Percentiles rank a stretch among this genome's conserved stretches.
These are phyloP conservation scores for Heliconius sara DNA, from an alignment of 2,888 invertebrate genomes.

Conservation along the genomic window DNA sequence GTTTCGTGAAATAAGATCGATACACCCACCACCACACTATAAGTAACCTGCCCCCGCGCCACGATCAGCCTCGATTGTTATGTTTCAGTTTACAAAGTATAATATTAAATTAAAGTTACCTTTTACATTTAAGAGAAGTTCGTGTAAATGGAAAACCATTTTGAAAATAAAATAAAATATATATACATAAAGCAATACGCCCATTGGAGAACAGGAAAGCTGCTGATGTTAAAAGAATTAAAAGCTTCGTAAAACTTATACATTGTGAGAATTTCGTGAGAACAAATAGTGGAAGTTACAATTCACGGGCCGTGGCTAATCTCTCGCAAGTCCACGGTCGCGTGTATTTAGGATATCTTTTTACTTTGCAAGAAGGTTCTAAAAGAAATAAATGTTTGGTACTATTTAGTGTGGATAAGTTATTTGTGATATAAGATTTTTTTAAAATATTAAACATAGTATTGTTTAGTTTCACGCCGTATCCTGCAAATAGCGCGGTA, in stretches of 20 bases:
- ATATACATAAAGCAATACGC: background rate
- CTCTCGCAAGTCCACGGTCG: constrained; percentile 30
- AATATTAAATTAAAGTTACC: background rate
- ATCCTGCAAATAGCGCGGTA: too few relatives aligned
- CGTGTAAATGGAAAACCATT: background rate
- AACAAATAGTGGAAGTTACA: constrained; percentile 32
- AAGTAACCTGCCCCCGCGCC: too few relatives aligned
- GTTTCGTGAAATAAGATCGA: too few relatives aligned
- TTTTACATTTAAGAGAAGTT: background rate
- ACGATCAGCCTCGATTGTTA: too few relatives aligned
- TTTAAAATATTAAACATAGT: background rate
- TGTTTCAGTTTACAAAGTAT: background rate
- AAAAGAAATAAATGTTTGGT: constrained; percentile 1
- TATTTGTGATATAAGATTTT: background rate
- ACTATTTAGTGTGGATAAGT: background rate
- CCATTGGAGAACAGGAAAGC: background rate
- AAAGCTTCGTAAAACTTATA: constrained; percentile 24
- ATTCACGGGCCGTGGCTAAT: constrained; percentile 29
- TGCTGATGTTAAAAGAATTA: constrained; percentile 26
- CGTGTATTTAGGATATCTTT: constrained; percentile 29
- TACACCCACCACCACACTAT: too few relatives aligned
- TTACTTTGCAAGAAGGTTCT: background rate
- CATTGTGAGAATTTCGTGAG: constrained; percentile 24
- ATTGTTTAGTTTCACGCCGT: too few relatives aligned
- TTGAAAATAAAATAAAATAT: background rate